These are phyloP conservation scores for Phenacoccus solenopsis DNA, from an alignment of 1,140 invertebrate species.

Conservation along the genomic window DNA sequence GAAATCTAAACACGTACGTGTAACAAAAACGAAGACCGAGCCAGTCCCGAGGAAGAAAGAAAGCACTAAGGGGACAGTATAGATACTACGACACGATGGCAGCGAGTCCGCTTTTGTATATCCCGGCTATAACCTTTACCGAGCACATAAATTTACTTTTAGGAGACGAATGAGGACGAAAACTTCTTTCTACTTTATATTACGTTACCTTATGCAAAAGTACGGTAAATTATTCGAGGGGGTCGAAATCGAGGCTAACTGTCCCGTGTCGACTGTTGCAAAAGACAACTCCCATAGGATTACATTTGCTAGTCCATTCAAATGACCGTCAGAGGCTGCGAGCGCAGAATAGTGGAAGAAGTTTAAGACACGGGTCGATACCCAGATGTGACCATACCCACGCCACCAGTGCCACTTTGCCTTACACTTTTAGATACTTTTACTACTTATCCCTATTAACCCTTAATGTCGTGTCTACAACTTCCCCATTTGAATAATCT, in stretches of 20 bases:
- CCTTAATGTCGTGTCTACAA: slow-evolving; percentile 17
- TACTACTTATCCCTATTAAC: slow-evolving; percentile 18
- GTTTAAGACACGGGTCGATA: slow-evolving; percentile 16
- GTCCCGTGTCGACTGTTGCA: neutral
- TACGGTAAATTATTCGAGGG: slow-evolving; percentile 10
- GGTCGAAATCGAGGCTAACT: slow-evolving; percentile 14
- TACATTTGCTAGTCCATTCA: slow-evolving; percentile 16
- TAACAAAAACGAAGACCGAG: neutral
- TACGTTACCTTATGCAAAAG: slow-evolving; percentile 10
- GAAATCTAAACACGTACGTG: too few species aligned
- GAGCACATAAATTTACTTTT: slow-evolving; percentile 5
- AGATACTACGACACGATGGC: neutral
- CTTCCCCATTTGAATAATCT: slow-evolving; percentile 17
- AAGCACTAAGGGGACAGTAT: neutral
- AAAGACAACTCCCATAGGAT: slow-evolving; percentile 10
- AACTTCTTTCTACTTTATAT: slow-evolving; percentile 12
- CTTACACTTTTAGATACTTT: slow-evolving; percentile 15
- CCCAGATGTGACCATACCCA: slow-evolving; percentile 16
- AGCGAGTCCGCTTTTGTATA: neutral
- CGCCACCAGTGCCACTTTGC: slow-evolving; percentile 9
- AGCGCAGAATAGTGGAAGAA: slow-evolving; percentile 10
- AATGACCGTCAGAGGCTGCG: slow-evolving; percentile 14
- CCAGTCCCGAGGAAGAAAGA: neutral
- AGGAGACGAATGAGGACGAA: slow-evolving; percentile 9
- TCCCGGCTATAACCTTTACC: slow-evolving; percentile 1